These are phyloP conservation scores for Epinotia ramella DNA, from an alignment of 2,888 invertebrate genomes.

Conservation along the genomic window DNA sequence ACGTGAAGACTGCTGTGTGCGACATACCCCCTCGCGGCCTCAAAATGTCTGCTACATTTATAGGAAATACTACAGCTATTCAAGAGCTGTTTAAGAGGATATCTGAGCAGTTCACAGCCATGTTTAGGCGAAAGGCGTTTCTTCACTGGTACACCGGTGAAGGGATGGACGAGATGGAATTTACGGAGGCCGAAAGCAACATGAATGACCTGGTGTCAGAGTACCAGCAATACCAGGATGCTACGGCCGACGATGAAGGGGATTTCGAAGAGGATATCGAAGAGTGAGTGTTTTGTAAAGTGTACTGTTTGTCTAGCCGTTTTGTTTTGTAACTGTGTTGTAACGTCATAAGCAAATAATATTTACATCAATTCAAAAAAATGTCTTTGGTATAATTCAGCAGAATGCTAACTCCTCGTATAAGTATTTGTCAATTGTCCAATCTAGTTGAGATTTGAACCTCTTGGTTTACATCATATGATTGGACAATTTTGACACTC, in stretches of 20 bases:
- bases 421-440: no score
- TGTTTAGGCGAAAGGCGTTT: slow-evolving; percentile 96
- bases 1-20: slow-evolving; percentile 89
- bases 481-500: no score
- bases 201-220: slow-evolving; percentile 94
- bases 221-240: slow-evolving; percentile 94
- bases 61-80: slow-evolving; percentile 90
- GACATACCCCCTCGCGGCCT: slow-evolving; percentile 87
- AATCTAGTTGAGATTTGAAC: no score
- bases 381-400: neutral
- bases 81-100: slow-evolving; percentile 92
- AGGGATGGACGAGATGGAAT: slow-evolving; percentile 96
- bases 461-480: no score
- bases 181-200: slow-evolving; percentile 95
- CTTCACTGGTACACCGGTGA: slow-evolving; percentile 96
- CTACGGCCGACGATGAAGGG: slow-evolving; percentile 91
- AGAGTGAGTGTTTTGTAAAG: slow-evolving; percentile 17
- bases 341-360: slow-evolving; percentile 19
- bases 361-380: neutral
- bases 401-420: no score
- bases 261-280: slow-evolving; percentile 88
- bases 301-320: slow-evolving; percentile 22
- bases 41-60: slow-evolving; percentile 92
- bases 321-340: slow-evolving; percentile 28
- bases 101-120: slow-evolving; percentile 91